Conservation (phyloP, 1,140 invertebrate species). For the Tachypleus tridentatus region DNA sequence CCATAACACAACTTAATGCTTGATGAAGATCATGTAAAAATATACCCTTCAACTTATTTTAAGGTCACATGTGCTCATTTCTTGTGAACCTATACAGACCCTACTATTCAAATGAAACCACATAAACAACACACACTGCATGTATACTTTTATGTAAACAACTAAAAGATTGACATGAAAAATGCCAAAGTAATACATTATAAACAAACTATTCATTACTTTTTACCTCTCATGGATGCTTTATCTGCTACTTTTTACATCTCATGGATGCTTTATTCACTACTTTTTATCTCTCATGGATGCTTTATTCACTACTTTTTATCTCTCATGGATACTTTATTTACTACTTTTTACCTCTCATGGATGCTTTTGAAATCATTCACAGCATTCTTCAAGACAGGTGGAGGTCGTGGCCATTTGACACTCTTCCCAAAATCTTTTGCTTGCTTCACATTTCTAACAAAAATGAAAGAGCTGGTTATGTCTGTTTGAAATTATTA, state of each 20-base stretch:
- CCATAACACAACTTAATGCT: too few relatives aligned
- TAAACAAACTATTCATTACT: too few relatives aligned
- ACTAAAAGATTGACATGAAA: too few relatives aligned
- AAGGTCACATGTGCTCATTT: too few relatives aligned
- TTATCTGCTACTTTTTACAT: conserved; percentile 24
- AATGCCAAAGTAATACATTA: too few relatives aligned
- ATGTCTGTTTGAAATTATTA: too few relatives aligned
- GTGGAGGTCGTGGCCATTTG: conserved; percentile 64
- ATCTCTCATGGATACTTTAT: conserved; percentile 32
- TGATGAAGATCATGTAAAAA: too few relatives aligned
- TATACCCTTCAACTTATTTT: too few relatives aligned
- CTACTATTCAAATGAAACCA: too few relatives aligned
- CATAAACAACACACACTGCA: too few relatives aligned
- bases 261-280: conserved; percentile 26
- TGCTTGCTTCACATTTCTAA: conserved; percentile 36
- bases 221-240: conserved; percentile 31
- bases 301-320: conserved; percentile 18
- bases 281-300: conserved; percentile 29
- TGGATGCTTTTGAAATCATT: conserved; percentile 31
- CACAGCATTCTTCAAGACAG: conserved; percentile 46
- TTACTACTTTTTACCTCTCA: conserved; percentile 26
- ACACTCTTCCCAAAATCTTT: conserved; percentile 64
- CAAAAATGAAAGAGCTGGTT: not conserved
- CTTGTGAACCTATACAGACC: too few relatives aligned
- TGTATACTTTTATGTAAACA: too few relatives aligned